Base-by-base conservation (phyloP, 2,797 vertebrate genomes). In the Gymnothorax javanicus region DNA sequence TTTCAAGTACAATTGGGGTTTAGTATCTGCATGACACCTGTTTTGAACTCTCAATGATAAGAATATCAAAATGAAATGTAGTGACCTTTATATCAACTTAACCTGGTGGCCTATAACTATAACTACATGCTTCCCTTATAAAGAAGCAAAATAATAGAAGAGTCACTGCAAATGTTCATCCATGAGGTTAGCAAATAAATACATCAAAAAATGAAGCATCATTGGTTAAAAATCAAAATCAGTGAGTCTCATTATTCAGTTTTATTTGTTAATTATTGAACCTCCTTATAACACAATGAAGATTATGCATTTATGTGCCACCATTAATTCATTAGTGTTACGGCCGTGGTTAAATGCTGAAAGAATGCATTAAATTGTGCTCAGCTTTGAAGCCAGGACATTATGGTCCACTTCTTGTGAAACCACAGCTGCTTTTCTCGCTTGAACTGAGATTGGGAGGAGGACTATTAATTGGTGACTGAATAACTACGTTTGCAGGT, bases 141-240 rank as follows among this genome's bases (percentile, higher is more conserved):
- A 67, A 84, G 57, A 43, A 85, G 13, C 12, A 25, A 25, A 52
- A 77, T 62, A 23, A 75, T 77, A 20, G 33, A 62, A 77, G 77
- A 23, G 57, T 4, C 23, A 20, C 56, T 83, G 27, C 27, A 59
- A 58, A 86, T 56, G 23, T 67, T 64, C 58, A 77, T 75, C 25
- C 43, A 33, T 33, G 58, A 84, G 23, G 50, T 58, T 25, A 67
- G 83, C 58, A 43, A 83, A 59, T 57, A 83, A 84, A 87, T 75
- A n/a, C 82, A 67, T 60, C 27, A 73, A 33, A 20, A 83, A 83
- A 82, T 69, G 8, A 25, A 71, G 60, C 62, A 43, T 86, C 20
- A 64, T 82, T 69, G n/a, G 54, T 81, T 82, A 25, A 33, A 86
- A 83, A 83, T n/a, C n/a, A 15, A n/a, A 25, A 64, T 52, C 86